phyloP scores from a whole-genome alignment of 1,140 invertebrate species.

The Solen grandis region DNA sequence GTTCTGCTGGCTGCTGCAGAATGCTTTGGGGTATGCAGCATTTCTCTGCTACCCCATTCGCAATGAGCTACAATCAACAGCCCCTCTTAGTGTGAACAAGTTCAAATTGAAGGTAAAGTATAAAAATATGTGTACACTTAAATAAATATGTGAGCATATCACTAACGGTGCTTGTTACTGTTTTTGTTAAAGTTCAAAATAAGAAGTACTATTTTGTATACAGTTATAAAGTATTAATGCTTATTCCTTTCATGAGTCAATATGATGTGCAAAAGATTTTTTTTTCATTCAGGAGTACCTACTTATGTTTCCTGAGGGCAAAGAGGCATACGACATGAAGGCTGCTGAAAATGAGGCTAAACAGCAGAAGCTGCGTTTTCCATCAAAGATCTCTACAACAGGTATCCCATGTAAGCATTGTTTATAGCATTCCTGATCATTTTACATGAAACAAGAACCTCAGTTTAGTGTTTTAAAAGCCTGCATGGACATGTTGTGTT shows the following conservation, averaged over 20 bases:
- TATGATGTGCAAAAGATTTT: too few relatives aligned
- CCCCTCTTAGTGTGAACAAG: neutral
- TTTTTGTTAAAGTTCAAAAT: neutral
- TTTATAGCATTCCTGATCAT: neutral
- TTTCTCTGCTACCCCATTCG: neutral
- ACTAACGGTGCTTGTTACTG: neutral
- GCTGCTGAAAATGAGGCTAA: too few relatives aligned
- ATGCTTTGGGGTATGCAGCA: slow-evolving; percentile 16
- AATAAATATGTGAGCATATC: too few relatives aligned
- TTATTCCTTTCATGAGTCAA: too few relatives aligned
- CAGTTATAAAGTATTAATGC: too few relatives aligned
- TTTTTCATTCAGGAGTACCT: too few relatives aligned
- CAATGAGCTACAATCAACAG: neutral
- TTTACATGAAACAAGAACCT: neutral
- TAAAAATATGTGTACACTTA: too few relatives aligned
- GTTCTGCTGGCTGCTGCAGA: slow-evolving; percentile 16
- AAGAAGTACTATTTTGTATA: neutral
- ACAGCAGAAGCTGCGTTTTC: too few relatives aligned
- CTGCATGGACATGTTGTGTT: neutral
- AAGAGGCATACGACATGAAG: too few relatives aligned
- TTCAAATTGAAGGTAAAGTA: neutral
- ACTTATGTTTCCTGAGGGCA: too few relatives aligned
- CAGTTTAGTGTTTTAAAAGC: neutral
- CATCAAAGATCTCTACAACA: too few relatives aligned
- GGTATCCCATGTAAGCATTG: neutral